Evolutionary conservation across 2,888 invertebrate genomes (phyloP).

Genomic region (Bibio marci): DNA sequence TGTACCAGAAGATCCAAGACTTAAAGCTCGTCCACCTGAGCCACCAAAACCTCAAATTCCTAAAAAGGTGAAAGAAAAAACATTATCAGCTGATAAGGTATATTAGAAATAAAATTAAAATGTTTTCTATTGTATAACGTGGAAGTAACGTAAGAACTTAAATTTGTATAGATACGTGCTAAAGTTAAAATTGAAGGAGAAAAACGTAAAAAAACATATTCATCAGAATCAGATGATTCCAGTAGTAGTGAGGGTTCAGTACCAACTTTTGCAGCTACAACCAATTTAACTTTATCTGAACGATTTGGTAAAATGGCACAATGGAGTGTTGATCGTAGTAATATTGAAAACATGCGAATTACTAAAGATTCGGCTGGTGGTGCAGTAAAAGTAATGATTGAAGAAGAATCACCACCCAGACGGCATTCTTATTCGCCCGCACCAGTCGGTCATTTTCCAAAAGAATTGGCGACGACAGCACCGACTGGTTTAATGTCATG

Average conservation of each 20-base stretch:
- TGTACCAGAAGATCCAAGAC: conserved; percentile 37
- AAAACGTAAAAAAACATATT: conserved; percentile 30
- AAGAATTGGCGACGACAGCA: conserved; percentile 54
- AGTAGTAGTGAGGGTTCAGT: conserved; percentile 36
- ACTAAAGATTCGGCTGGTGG: conserved; percentile 59
- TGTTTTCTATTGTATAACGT: neutral
- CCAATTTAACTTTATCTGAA: conserved; percentile 62
- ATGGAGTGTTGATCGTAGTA: conserved; percentile 68
- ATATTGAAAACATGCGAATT: conserved; percentile 73
- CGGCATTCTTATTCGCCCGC: conserved; percentile 42
- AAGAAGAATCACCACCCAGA: conserved; percentile 41
- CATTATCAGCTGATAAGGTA: conserved; percentile 25
- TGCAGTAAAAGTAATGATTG: conserved; percentile 61
- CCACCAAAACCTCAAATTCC: conserved; percentile 19
- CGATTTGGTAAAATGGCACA: conserved; percentile 85
- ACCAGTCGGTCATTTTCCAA: conserved; percentile 61
- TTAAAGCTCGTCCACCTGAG: conserved; percentile 35
- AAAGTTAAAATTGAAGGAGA: conserved; percentile 30
- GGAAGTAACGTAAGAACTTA: neutral
- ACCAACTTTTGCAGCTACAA: conserved; percentile 42
- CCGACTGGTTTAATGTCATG: conserved; percentile 61
- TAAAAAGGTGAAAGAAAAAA: conserved; percentile 29
- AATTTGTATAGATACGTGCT: conserved; percentile 19
- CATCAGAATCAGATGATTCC: conserved; percentile 39
- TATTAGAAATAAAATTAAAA: conserved; percentile 1